Evolutionary conservation across 1,140 invertebrate genomes (phyloP).

Genomic region (Polyergus mexicanus): DNA sequence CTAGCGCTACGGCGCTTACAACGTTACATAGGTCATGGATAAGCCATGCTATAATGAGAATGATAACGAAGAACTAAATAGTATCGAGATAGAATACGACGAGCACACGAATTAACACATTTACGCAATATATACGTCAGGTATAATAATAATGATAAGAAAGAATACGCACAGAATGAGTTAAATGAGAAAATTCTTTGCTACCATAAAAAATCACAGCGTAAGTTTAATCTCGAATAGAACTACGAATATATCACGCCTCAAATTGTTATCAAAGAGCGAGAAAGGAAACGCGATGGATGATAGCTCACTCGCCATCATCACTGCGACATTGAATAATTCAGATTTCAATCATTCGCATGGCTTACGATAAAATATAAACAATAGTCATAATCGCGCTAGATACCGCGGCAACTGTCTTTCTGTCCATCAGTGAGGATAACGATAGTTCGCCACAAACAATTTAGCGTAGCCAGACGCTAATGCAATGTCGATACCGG

Average conservation of each 20-base stretch:
- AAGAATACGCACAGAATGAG: neutral
- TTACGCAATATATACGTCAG: neutral
- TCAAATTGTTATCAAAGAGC: neutral
- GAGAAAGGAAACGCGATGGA: neutral
- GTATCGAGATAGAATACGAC: slow-evolving; percentile 6
- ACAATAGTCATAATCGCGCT: slow-evolving; percentile 20
- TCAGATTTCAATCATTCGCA: slow-evolving; percentile 18
- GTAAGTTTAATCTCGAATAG: slow-evolving; percentile 15
- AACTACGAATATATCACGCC: neutral
- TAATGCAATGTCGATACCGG: slow-evolving; percentile 69
- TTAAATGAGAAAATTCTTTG: neutral
- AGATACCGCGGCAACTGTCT: neutral
- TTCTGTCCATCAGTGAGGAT: slow-evolving; percentile 16
- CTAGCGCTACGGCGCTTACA: slow-evolving; percentile 41
- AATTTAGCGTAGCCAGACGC: slow-evolving; percentile 62
- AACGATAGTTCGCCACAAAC: slow-evolving; percentile 52
- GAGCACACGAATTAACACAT: neutral
- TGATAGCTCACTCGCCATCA: slow-evolving; percentile 7
- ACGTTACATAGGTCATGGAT: slow-evolving; percentile 37
- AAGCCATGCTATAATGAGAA: slow-evolving; percentile 39
- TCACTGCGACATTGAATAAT: slow-evolving; percentile 14
- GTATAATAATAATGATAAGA: neutral
- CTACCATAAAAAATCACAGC: neutral
- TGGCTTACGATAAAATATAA: slow-evolving; percentile 43
- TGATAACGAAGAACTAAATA: slow-evolving; percentile 31